Base-by-base conservation (phyloP, 64 coral and sea anemone genomes). In the Stichodactyla mertensii region DNA sequence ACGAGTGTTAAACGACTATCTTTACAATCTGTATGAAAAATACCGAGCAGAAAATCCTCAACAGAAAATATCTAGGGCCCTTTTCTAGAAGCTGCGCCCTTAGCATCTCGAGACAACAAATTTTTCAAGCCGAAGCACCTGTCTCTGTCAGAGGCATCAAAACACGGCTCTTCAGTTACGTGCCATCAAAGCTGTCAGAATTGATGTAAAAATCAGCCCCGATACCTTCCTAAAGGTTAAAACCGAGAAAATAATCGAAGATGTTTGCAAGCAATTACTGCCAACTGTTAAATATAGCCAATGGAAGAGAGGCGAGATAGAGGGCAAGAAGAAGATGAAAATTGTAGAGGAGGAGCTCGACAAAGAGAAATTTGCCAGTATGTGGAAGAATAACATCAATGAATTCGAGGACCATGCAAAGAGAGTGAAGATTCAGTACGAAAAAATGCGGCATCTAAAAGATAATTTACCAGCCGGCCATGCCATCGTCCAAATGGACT, bases 291-390 rank as follows among this genome's bases (percentile, higher is more conserved):
- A 77, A 15, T 87, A 60, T 80, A 80, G 54, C 77, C 86, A 88
- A 19, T 88, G 86, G 77, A 88, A 88, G 55, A 61, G 51, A 20
- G 51, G 80, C 8, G 71, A 88, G 28, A 55, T 80, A 31, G 71
- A 80, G 55, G 86, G 86, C 10, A 87, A 87, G 14, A 88, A 88
- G 77, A 88, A 88, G 60, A 88, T 88, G 77, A 61, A 80, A 80
- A 71, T 87, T 9, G 67, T 56, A 0, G 52, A 87, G n/a, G 70
- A 78, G 70, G 54, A 87, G 56, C 3, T 78, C 9, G 69, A 77
- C 67, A 87, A 87, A 78, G 69, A 10, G 52, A 78, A 57, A 52
- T 87, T 87, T 57, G 66, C 70, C 10, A 24, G 55, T 7, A 9
- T 78, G 7, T 87, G 69, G 86, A 87, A 10, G 20, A 36, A 77